Conservation (phyloP, 2,113 vertebrate genomes). For the Chionodraco myersi region DNA sequence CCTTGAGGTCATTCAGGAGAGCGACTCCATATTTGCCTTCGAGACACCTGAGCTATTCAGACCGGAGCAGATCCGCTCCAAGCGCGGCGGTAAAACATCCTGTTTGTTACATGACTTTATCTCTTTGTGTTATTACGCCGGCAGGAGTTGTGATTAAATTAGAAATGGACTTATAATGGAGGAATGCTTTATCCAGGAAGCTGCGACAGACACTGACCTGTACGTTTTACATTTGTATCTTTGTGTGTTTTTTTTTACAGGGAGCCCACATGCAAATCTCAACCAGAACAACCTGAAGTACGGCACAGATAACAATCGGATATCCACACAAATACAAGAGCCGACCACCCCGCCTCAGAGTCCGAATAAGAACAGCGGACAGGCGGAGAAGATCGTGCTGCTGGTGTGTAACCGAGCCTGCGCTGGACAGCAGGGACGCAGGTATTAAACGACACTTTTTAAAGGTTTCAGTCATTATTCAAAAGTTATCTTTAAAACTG, state of each 20-base stretch:
- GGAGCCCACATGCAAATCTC: slow-evolving; percentile 92
- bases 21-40: slow-evolving; percentile 97
- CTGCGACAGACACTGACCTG: background rate
- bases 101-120: slow-evolving; percentile 28
- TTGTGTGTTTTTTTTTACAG: slow-evolving; percentile 54
- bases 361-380: slow-evolving; percentile 83
- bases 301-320: slow-evolving; percentile 86
- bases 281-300: slow-evolving; percentile 98
- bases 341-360: slow-evolving; percentile 80
- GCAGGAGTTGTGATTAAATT: slow-evolving; percentile 35
- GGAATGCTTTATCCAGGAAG: slow-evolving; percentile 5
- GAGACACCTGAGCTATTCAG: slow-evolving; percentile 97
- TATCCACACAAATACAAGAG: slow-evolving; percentile 85
- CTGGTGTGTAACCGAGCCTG: slow-evolving; percentile 96
- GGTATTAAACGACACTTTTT: slow-evolving; percentile 78
- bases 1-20: slow-evolving; percentile 96
- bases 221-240: background rate
- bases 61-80: slow-evolving; percentile 93
- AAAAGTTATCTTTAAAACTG: background rate
- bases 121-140: background rate
- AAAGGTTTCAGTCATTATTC: background rate
- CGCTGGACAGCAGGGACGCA: slow-evolving; percentile 94
- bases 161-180: slow-evolving; percentile 20
- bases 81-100: slow-evolving; percentile 85
- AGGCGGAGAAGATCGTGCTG: slow-evolving; percentile 90